phyloP scores from a whole-genome alignment of 2,888 invertebrate genomes.

The Podotricha telesiphe region DNA sequence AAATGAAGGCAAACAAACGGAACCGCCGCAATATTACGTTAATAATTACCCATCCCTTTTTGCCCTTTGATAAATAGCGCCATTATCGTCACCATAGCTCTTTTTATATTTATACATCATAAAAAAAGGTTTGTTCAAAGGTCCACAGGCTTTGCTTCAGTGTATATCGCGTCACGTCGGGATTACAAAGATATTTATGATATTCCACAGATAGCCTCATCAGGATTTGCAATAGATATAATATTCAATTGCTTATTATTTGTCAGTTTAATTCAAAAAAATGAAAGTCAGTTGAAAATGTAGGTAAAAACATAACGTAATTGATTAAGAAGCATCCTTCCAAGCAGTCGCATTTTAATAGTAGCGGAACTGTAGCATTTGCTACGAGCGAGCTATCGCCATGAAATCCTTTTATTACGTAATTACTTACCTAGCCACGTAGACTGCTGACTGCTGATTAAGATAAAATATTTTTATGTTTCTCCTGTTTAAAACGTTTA shows the following conservation, averaged over 20 bases:
- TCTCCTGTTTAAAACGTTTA: constrained; percentile 32
- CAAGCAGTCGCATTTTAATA: constrained; percentile 23
- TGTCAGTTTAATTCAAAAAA: not conserved
- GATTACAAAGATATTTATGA: not conserved
- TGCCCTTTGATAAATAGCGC: constrained; percentile 80
- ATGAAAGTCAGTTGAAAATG: not conserved
- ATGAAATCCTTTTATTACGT: constrained; percentile 41
- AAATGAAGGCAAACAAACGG: constrained; percentile 77
- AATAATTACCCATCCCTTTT: constrained; percentile 81
- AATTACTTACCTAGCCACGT: constrained; percentile 41
- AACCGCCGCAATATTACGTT: constrained; percentile 74
- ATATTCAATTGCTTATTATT: not conserved
- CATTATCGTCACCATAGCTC: constrained; percentile 78
- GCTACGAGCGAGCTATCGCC: constrained; percentile 34
- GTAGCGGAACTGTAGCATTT: constrained; percentile 12
- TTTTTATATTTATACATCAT: constrained; percentile 74
- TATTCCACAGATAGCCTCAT: not conserved
- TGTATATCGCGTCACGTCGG: constrained; percentile 1
- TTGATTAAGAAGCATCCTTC: constrained; percentile 41
- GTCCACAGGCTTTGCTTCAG: not conserved
- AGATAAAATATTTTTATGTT: constrained; percentile 40
- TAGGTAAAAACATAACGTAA: not conserved
- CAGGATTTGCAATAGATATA: not conserved
- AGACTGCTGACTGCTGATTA: constrained; percentile 39
- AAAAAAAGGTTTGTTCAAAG: constrained; percentile 10